Conservation (phyloP, 2,888 invertebrate genomes). For the Cerastis rubricosa region DNA sequence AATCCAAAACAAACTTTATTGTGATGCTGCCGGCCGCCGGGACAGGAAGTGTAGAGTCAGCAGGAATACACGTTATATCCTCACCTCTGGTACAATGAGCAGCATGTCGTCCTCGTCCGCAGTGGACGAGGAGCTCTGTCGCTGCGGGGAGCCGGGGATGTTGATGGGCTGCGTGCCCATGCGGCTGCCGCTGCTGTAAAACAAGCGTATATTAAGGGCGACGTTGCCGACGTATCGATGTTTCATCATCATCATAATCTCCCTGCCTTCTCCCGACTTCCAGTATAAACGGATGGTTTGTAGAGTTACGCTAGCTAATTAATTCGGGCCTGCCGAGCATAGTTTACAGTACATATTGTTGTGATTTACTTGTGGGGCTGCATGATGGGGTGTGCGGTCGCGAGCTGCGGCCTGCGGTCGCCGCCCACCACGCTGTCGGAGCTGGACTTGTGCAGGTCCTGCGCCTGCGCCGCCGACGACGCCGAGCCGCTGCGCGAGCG, state of each 20-base stretch:
- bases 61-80: no score
- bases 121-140: constrained; percentile 84
- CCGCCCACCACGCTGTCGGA: constrained; percentile 83
- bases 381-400: constrained; percentile 70
- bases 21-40: no score
- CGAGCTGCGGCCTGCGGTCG: constrained; percentile 69
- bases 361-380: constrained; percentile 63
- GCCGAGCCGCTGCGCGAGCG: constrained; percentile 78
- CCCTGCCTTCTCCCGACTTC: neutral
- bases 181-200: constrained; percentile 64
- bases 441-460: constrained; percentile 83
- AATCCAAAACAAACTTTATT: no score
- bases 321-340: no score
- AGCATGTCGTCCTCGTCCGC: constrained; percentile 89
- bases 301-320: no score
- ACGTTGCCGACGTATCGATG: neutral
- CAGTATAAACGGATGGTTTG: no score
- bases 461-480: constrained; percentile 66
- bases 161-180: constrained; percentile 91
- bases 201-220: constrained; percentile 1
- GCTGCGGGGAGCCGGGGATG: constrained; percentile 91
- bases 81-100: constrained; percentile 70
- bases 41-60: no score
- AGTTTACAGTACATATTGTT: neutral
- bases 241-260: neutral